Conservation (phyloP, 2,113 vertebrate genomes). For the Ardeotis arabs region DNA sequence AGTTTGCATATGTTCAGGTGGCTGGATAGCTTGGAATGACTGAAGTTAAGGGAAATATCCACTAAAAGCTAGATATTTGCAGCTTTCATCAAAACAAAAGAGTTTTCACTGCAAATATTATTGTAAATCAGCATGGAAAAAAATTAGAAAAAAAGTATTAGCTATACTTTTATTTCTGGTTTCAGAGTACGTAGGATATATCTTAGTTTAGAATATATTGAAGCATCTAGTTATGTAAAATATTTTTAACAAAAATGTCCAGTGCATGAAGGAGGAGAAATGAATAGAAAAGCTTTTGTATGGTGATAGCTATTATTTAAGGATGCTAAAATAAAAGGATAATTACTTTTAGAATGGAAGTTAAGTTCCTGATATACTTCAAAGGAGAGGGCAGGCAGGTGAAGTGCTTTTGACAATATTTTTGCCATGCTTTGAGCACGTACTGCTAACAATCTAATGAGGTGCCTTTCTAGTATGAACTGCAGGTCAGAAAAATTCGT, state of each 20-base stretch:
- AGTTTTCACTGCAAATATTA: not conserved
- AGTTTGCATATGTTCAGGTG: not conserved
- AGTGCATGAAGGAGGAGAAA: not conserved
- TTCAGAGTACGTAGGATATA: not conserved
- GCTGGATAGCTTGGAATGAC: not conserved
- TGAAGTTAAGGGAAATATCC: not conserved
- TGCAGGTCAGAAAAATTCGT: slow-evolving; percentile 10
- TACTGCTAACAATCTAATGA: not conserved
- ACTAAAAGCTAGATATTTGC: not conserved
- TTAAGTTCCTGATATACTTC: not conserved
- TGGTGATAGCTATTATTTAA: not conserved
- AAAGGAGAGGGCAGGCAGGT: not conserved
- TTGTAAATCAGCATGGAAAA: not conserved
- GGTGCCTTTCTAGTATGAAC: slow-evolving; percentile 14
- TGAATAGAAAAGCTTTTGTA: not conserved
- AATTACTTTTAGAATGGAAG: not conserved
- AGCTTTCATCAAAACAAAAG: not conserved
- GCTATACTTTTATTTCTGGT: not conserved
- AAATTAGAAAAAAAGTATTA: not conserved
- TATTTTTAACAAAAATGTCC: not conserved
- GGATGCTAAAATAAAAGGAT: not conserved
- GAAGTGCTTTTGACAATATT: not conserved
- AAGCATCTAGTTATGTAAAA: not conserved
- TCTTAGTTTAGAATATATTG: not conserved
- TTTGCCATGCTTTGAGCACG: not conserved